phyloP scores from a whole-genome alignment of 1,140 invertebrate species.

The Parapsyche elsis region DNA sequence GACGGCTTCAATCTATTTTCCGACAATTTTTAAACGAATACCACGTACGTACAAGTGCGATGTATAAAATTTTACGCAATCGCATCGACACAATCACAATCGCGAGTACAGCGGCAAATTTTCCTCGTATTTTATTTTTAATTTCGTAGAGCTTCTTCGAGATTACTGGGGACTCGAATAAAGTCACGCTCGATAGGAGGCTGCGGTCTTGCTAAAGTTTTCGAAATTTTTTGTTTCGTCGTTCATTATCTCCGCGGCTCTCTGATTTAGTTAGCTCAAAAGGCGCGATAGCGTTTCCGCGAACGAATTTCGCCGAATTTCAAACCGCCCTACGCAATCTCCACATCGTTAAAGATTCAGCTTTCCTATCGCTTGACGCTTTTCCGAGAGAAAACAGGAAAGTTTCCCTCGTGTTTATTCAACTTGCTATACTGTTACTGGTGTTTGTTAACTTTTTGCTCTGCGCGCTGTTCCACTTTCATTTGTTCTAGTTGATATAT shows the following conservation, averaged over 20 bases:
- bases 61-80: neutral
- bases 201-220: no score
- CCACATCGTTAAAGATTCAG: neutral
- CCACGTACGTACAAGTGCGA: no score
- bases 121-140: conserved; percentile 21
- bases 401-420: conserved; percentile 13
- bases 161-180: neutral
- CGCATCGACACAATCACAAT: neutral
- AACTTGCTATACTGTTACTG: conserved; percentile 1
- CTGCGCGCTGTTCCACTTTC: neutral
- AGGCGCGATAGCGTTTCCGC: neutral
- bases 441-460: conserved; percentile 32
- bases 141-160: neutral
- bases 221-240: neutral
- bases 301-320: conserved; percentile 7
- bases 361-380: neutral
- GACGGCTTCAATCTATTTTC: neutral
- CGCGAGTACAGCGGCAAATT: neutral
- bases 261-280: neutral
- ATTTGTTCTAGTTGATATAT: conserved; percentile 23
- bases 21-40: neutral
- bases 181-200: no score
- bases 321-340: neutral
- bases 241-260: neutral
- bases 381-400: neutral